Conservation (phyloP, 2,888 invertebrate genomes). For the Cantharis flavilabris region DNA sequence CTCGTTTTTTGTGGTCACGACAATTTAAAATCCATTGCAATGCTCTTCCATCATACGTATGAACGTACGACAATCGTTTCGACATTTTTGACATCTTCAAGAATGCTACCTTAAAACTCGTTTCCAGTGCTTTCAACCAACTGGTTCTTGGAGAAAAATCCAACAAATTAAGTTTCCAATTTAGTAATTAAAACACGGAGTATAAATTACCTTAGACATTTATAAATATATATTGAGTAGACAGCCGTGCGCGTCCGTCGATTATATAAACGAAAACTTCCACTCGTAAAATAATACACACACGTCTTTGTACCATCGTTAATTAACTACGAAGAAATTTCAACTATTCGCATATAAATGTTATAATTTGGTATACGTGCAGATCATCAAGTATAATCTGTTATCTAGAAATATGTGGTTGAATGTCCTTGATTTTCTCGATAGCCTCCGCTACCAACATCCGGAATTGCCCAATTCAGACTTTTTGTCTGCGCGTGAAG, state of each 20-base stretch:
- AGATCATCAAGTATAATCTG: conserved; percentile 2
- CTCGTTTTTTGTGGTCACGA: neutral
- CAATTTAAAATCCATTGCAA: neutral
- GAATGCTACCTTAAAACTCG: neutral
- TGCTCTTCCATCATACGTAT: neutral
- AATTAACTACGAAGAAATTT: neutral
- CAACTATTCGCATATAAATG: neutral
- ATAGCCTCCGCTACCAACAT: neutral
- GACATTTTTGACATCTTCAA: neutral
- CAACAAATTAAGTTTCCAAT: neutral
- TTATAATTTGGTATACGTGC: neutral
- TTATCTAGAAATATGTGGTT: conserved; percentile 3
- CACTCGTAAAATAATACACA: neutral
- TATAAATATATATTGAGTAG: conserved; percentile 12
- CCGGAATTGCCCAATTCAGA: conserved; percentile 3
- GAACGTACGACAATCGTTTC: neutral
- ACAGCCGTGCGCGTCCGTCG: neutral
- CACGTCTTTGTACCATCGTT: neutral
- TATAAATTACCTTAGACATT: conserved; percentile 6
- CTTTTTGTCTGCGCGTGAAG: conserved; percentile 1
- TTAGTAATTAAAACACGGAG: neutral
- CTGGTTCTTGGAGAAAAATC: neutral
- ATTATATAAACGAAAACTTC: neutral
- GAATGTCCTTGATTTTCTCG: conserved; percentile 2
- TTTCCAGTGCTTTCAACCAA: neutral